These are phyloP conservation scores for Variabilichromis moorii DNA, from an alignment of 2,113 vertebrate species.

Conservation along the genomic window DNA sequence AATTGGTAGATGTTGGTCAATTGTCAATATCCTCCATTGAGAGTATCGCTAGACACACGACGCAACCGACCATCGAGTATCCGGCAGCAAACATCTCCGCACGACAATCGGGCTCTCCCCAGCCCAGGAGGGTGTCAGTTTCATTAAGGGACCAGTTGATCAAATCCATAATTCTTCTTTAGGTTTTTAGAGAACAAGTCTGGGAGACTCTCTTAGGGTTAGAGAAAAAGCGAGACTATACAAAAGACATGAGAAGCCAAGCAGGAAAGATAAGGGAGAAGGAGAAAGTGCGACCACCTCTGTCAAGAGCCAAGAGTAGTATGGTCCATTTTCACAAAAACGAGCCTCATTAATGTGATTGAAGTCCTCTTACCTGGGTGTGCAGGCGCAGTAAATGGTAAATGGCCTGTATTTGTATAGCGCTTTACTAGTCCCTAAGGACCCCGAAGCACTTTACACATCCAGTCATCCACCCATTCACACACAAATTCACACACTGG, in stretches of 20 bases:
- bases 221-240: not conserved
- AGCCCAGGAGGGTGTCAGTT: not conserved
- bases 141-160: not conserved
- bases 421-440: no score
- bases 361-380: not conserved
- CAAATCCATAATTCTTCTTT: not conserved
- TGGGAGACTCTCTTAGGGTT: not conserved
- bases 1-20: not conserved
- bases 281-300: not conserved
- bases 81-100: not conserved
- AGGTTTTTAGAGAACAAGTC: not conserved
- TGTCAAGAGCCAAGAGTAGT: not conserved
- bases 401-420: no score
- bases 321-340: not conserved
- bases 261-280: not conserved
- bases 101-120: accelerated
- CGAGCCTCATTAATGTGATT: not conserved
- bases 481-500: no score
- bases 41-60: not conserved
- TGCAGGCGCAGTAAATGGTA: no score
- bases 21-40: not conserved
- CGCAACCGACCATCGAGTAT: not conserved
- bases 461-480: no score
- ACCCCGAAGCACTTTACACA: no score
- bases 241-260: not conserved